phyloP scores from a whole-genome alignment of 2,797 vertebrate species.

The Urocyon cinereoargenteus region DNA sequence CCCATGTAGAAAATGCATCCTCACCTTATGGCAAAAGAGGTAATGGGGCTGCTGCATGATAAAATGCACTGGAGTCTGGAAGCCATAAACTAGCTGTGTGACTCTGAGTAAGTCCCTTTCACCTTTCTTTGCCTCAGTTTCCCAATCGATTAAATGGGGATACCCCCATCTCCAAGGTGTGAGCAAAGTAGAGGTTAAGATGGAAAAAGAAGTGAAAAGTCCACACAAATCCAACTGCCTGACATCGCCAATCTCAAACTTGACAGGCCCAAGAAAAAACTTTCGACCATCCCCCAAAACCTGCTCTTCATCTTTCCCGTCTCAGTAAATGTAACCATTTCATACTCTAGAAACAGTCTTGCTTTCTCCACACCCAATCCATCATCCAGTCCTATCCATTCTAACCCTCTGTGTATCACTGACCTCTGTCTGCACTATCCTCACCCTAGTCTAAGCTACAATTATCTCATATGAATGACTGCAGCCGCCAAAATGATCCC shows the following conservation, averaged over 20 bases:
- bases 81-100: neutral
- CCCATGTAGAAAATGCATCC: neutral
- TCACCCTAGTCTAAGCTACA: neutral
- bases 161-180: neutral
- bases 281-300: neutral
- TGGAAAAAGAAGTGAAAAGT: slow-evolving; percentile 21
- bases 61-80: neutral
- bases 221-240: neutral
- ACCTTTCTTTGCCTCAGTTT: neutral
- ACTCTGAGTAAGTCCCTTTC: neutral
- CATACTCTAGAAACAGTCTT: neutral
- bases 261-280: neutral
- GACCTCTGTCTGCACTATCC: neutral
- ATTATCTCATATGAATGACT: neutral
- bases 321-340: slow-evolving; percentile 18
- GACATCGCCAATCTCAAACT: neutral
- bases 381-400: neutral
- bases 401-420: neutral
- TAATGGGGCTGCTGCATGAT: neutral
- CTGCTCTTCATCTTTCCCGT: neutral
- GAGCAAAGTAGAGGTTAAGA: neutral
- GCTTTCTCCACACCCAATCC: slow-evolving; percentile 2
- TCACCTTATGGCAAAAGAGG: neutral
- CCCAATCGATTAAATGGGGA: neutral
- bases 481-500: neutral